A percentile compares a stretch with the other conserved stretches of the same genome.
Evolutionary conservation across 2,797 vertebrate species (phyloP).

Genomic region (Martes flavigula): DNA sequence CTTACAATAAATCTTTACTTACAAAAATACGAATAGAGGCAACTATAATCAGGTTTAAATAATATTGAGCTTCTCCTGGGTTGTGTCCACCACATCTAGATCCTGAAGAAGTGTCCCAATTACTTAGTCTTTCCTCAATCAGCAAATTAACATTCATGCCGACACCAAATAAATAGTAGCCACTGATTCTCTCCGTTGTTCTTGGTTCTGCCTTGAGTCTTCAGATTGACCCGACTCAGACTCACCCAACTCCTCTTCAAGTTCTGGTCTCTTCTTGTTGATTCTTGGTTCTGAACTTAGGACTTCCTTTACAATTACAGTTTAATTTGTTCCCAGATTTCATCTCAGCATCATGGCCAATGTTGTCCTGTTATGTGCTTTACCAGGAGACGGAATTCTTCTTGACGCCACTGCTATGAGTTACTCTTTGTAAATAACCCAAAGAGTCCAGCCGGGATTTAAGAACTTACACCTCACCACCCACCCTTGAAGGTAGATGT

Average conservation of each 20-base stretch:
- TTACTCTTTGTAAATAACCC: neutral
- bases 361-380: neutral
- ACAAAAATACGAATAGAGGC: neutral
- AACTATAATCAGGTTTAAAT: neutral
- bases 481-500: neutral
- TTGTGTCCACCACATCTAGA: neutral
- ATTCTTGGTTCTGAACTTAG: neutral
- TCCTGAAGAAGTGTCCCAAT: neutral
- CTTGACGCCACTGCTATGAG: neutral
- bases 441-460: neutral
- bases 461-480: rapidly evolving
- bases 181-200: neutral
- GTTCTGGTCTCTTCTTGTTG: neutral
- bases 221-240: neutral
- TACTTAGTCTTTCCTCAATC: neutral
- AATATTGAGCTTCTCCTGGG: neutral
- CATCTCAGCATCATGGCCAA: neutral
- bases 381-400: neutral
- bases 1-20: neutral
- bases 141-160: neutral
- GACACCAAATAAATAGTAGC: neutral
- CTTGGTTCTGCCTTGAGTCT: neutral
- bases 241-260: neutral
- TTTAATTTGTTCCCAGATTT: neutral
- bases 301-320: neutral